Base-by-base conservation (phyloP, 1,140 invertebrate genomes). In the Neocloeon triangulifer region DNA sequence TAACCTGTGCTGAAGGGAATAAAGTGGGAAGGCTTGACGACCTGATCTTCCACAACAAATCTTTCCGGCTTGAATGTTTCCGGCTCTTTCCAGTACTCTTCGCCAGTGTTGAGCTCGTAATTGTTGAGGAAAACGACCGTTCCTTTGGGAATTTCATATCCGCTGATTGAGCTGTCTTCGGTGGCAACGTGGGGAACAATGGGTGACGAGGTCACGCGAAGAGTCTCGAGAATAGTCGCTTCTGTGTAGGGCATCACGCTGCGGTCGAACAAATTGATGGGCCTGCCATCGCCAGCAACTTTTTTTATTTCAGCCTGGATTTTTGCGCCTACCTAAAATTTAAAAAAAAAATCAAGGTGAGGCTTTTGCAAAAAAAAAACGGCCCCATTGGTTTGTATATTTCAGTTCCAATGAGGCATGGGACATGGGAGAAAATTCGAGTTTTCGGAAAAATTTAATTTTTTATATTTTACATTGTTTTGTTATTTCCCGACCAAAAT, bases 181-280 rank as follows among this genome's bases (percentile, higher is more conserved):
- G 68, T 81, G 1, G 82, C 76, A 0, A 86, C 77, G 46, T 89
- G 84, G 2, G 85, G 85, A 0, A 91, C 82, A 34, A 91, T 86
- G 0, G 82, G 82, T 1, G 82, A 88, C 1, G 78, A 73, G 1
- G 79, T 70, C 34, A 73, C 58, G 30, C 85, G 53, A 1, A 88
- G 55, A 1, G 72, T 65, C 55, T 91, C 85, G 37, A 73, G 57
- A 10, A 88, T 62, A 0, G 74, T 72, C 0, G 80, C 77, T 55
- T 85, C 76, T 0, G 74, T 78, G 50, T 81, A 88, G 0, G 79
- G 76, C 60, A 91, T 62, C 1, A 43, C 45, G 2, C 57, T 50
- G 44, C 69, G 62, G 39, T 88, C 69, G 20, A 66, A 55, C 0
- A 86, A 43, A 1, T 59, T 64, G 10, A 51, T 45, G 1, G 39